Evolutionary conservation across 2,797 vertebrate species (phyloP), one percentile per base, ranked within the genome.

Genomic region (Synanceia verrucosa): DNA sequence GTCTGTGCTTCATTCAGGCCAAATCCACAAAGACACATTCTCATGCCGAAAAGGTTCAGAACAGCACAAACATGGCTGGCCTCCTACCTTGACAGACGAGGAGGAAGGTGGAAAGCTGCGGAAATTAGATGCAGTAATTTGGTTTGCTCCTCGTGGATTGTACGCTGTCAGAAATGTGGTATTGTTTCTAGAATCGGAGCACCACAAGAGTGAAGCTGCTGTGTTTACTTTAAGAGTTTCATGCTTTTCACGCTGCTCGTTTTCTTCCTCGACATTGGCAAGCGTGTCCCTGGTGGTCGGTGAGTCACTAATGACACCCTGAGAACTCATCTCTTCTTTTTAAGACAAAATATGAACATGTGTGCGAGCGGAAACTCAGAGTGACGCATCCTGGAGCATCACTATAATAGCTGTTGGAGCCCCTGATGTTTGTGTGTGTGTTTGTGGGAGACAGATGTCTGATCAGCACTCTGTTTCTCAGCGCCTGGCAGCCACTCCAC

Each of bases 361-460:
- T 23, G 70, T 63, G 41, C 44, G 12, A 34, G 26, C 26, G 62
- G 26, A 58, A 5, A 64, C 47, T 37, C 23, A 52, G 56, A 34
- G 46, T 86, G 83, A 86, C 71, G 67, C 78, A 73, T 88, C 76
- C 70, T 67, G 50, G 47, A 52, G 68, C 63, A 60, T 76, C 51
- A 5, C 76, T 75, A 50, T 68, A 81, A 79, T 70, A 76, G 78
- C 60, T 39, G 65, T 56, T 66, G 47, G 74, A 72, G 70, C 31
- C 36, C 12, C 1, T 65, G 56, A n/a, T n/a, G 31, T 31, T 2
- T 31, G 14, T 39, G 8, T 41, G 44, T 53, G 44, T 59, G 41
- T 75, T 10, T 72, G 67, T 44, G 51, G 16, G 44, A 48, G 85
- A 79, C 85, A 82, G 75, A 87, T 88, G 84, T 89, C 77, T 84